Percentiles rank a stretch among this genome's conserved stretches.
Conservation (phyloP, 2,888 invertebrate species). For the Brachylomia viminalis region DNA sequence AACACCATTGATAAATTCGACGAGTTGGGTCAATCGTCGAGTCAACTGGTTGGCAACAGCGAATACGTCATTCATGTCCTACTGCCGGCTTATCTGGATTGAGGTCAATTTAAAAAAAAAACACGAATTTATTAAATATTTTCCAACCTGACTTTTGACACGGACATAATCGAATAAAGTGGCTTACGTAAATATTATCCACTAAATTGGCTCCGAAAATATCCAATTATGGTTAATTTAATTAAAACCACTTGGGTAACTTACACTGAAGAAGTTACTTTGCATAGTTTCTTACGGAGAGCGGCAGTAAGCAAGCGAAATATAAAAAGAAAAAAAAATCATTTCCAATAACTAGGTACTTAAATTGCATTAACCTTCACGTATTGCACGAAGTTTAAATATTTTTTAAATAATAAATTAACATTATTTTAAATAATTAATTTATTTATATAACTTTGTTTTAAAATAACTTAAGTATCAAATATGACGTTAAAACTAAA, state of each 20-base stretch:
- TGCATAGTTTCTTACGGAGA: slow-evolving; percentile 10
- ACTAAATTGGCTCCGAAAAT: slow-evolving; percentile 27
- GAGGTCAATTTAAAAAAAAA: slow-evolving; percentile 54
- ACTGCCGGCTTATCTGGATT: slow-evolving; percentile 38
- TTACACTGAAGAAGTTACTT: slow-evolving; percentile 4
- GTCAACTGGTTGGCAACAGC: slow-evolving; percentile 42
- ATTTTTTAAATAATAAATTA: not conserved
- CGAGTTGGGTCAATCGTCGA: slow-evolving; percentile 48
- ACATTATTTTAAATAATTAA: not conserved
- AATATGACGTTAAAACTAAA: not conserved
- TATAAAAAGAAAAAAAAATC: not conserved
- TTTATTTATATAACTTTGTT: not conserved
- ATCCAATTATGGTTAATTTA: slow-evolving; percentile 37
- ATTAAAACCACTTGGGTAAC: slow-evolving; percentile 15
- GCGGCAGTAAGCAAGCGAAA: not conserved
- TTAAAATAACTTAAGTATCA: not conserved
- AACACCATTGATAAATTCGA: slow-evolving; percentile 57
- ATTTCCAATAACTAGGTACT: not conserved
- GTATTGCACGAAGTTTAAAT: not conserved
- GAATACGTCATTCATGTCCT: slow-evolving; percentile 55
- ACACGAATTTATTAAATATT: not conserved
- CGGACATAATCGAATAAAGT: slow-evolving; percentile 12
- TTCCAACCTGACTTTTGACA: slow-evolving; percentile 4
- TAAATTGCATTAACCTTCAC: not conserved
- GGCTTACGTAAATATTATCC: slow-evolving; percentile 20